These are phyloP conservation scores for Dolichomitus sp. DNA, from an alignment of 2,888 invertebrate genomes.

Conservation along the genomic window DNA sequence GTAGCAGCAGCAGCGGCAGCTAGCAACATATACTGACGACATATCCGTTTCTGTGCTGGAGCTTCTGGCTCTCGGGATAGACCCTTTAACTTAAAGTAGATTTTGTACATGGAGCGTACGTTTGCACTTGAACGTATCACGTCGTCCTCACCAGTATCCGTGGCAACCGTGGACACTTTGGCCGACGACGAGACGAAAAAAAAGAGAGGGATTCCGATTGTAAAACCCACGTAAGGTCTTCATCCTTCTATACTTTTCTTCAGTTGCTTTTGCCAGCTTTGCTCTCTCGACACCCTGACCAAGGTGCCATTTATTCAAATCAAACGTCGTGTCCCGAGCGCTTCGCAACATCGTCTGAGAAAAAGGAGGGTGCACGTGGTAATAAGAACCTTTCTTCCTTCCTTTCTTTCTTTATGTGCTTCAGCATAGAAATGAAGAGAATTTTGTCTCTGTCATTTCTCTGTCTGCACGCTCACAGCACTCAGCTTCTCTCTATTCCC, in stretches of 20 bases:
- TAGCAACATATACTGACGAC: conserved; percentile 14
- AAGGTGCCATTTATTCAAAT: conserved; percentile 80
- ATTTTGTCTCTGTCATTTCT: conserved; percentile 17
- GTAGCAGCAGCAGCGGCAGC: conserved; percentile 3
- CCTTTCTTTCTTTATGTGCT: not conserved
- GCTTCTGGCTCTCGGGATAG: not conserved
- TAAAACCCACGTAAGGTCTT: conserved; percentile 27
- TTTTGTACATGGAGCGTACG: conserved; percentile 18
- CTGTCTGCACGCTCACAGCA: conserved; percentile 41
- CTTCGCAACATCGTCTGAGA: conserved; percentile 69
- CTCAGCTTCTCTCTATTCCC: conserved; percentile 35
- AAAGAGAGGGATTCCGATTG: not conserved
- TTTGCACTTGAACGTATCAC: conserved; percentile 12
- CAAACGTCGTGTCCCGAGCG: conserved; percentile 70
- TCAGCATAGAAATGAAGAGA: not conserved
- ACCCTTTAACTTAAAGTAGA: conserved; percentile 31
- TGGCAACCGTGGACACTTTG: conserved; percentile 13
- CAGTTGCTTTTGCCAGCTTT: conserved; percentile 33
- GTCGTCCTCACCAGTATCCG: not conserved
- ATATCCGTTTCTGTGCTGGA: conserved; percentile 5
- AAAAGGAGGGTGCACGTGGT: conserved; percentile 11
- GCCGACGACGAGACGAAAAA: not conserved
- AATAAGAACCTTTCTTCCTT: not conserved
- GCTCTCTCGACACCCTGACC: conserved; percentile 24
- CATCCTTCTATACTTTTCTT: conserved; percentile 19